Percentiles rank a stretch among this genome's conserved stretches.
phyloP scores from a whole-genome alignment of 1,140 invertebrate species.

The Penaeus vannamei region DNA sequence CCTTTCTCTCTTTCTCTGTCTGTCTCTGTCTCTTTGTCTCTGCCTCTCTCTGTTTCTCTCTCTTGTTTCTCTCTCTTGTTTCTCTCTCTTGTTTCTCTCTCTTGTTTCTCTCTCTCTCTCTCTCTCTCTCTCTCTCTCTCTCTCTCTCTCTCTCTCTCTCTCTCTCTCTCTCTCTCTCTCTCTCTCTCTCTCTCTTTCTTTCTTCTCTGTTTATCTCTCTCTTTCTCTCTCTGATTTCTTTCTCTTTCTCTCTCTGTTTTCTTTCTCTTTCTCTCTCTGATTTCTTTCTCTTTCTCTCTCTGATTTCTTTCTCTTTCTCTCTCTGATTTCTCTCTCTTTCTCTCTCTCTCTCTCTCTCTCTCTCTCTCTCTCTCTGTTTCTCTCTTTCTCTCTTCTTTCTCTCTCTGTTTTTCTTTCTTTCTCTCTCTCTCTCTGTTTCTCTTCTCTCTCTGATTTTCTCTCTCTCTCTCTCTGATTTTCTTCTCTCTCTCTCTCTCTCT shows the following conservation, averaged over 20 bases:
- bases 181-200: background rate
- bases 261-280: background rate
- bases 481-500: background rate
- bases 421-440: background rate
- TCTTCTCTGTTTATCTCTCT: background rate
- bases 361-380: background rate
- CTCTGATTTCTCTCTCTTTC: background rate
- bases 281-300: background rate
- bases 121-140: background rate
- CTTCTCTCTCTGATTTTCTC: background rate
- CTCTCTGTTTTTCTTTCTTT: background rate
- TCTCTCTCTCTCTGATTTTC: background rate
- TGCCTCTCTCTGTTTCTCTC: background rate
- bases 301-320: background rate
- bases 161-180: background rate
- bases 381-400: background rate
- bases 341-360: background rate
- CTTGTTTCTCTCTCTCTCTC: background rate
- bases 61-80: background rate
- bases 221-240: background rate
- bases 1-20: background rate
- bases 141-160: background rate
- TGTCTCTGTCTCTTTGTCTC: background rate
- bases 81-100: background rate
- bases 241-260: background rate